Base-by-base conservation (phyloP, 2,113 vertebrate species). In the Megalops atlanticus region DNA sequence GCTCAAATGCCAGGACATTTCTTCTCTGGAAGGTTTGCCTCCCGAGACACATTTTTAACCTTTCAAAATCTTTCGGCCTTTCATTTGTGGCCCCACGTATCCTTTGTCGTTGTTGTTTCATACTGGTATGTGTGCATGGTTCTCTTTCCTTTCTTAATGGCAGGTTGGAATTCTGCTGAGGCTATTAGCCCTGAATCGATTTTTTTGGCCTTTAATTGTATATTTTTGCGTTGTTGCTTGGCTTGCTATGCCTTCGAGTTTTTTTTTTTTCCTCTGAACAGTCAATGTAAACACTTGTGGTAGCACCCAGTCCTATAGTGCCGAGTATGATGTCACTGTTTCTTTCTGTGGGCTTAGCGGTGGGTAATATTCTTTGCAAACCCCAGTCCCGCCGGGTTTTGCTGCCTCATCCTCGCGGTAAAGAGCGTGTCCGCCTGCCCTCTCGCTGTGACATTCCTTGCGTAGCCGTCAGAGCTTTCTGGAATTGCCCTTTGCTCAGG, bases 1-100 rank as follows among this genome's bases (percentile, higher is more conserved):
- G 89, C 86, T 91, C 88, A 89, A 85, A 87, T 88, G 89, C 89
- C 87, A 83, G 85, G 75, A 45, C 69, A 77, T 87, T 87, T 89
- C 49, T 85, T 84, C 84, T 58, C 2, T 40, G 12, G 69, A 82
- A n/a, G n/a, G 77, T 24, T n/a, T n/a, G 49, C 84, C 72, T 80
- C 84, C 70, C 82, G 82, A 84, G 47, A 84, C 58, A 73, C 79
- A 18, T 33, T 78, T 86, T 7, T 83, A 40, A 81, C 72, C 10
- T 86, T 79, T 38, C 64, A 24, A 24, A 15, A 24, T 41, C 24
- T 64, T 31, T 47, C 14, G 58, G 74, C 73, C 79, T 71, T 16
- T 81, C 31, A 2, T 11, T 5, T 31, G 4, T 31, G 58, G 31
- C 58, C 58, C n/a, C 58, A 15, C 58, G 14, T 18, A 52, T 18